A percentile compares a stretch with the other conserved stretches of the same genome.
phyloP scores from a whole-genome alignment of 2,888 invertebrate genomes.

The Aphodius sticticus region DNA sequence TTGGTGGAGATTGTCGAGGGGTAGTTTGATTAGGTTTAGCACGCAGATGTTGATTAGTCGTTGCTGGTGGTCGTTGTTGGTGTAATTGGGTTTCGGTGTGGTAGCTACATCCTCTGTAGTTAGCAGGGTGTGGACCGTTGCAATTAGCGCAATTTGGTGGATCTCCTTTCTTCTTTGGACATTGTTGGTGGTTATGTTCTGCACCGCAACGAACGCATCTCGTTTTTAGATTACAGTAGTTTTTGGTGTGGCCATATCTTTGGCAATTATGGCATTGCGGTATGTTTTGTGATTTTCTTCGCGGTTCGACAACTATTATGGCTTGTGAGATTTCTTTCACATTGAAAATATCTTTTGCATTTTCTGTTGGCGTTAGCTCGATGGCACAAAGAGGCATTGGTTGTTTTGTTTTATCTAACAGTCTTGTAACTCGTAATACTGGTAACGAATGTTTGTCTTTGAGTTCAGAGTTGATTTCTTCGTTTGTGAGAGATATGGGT shows the following conservation, averaged over 20 bases:
- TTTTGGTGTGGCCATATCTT: constrained; percentile 7
- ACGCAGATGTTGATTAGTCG: too few relatives aligned
- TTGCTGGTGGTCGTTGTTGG: too few relatives aligned
- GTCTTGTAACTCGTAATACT: not conserved
- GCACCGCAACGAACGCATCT: constrained; percentile 11
- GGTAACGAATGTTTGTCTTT: too few relatives aligned
- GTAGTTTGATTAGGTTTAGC: too few relatives aligned
- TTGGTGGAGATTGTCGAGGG: too few relatives aligned
- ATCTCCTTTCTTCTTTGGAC: not conserved
- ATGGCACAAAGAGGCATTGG: constrained; percentile 4
- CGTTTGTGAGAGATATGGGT: not conserved
- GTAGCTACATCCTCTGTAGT: too few relatives aligned
- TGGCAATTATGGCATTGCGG: constrained; percentile 20
- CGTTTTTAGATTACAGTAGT: not conserved
- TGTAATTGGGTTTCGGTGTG: not conserved
- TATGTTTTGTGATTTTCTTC: not conserved
- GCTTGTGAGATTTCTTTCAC: constrained; percentile 8
- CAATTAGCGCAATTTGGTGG: constrained; percentile 5
- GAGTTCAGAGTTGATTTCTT: not conserved
- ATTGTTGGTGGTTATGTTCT: not conserved
- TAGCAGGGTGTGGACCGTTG: too few relatives aligned
- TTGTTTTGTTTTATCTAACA: not conserved
- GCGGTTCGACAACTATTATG: constrained; percentile 11
- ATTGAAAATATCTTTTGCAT: constrained; percentile 13
- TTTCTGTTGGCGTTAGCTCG: constrained; percentile 8